phyloP scores from a whole-genome alignment of 2,888 invertebrate genomes.

The Drosophila rubida region DNA sequence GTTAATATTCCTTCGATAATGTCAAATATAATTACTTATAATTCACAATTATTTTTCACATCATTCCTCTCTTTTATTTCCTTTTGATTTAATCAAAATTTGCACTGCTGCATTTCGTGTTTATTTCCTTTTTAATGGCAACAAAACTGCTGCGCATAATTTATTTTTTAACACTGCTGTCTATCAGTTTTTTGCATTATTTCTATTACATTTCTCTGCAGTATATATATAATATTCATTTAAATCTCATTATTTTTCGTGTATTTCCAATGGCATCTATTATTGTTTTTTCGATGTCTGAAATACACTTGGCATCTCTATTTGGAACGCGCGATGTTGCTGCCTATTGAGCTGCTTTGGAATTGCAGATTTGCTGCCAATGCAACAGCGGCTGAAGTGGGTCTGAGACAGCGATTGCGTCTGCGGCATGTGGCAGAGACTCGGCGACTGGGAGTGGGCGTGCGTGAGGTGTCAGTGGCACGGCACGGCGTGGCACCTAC shows the following conservation, averaged over 20 bases:
- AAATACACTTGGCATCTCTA: constrained; percentile 3
- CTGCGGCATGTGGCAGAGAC: background rate
- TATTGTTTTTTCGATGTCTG: no score
- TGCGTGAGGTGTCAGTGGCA: constrained; percentile 72
- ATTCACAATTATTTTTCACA: no score
- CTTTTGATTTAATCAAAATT: no score
- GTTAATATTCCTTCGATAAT: no score
- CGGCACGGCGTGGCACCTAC: constrained; percentile 42
- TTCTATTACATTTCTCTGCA: no score
- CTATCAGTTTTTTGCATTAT: no score
- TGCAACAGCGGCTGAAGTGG: constrained; percentile 32
- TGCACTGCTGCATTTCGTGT: background rate
- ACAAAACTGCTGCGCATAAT: background rate
- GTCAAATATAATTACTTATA: no score
- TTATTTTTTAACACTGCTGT: background rate
- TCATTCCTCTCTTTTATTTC: background rate
- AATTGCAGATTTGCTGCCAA: constrained; percentile 59
- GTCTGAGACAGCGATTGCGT: background rate
- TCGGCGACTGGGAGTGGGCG: constrained; percentile 47
- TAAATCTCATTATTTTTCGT: no score
- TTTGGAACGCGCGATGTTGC: constrained; percentile 29
- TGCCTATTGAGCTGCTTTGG: constrained; percentile 19
- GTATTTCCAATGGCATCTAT: background rate
- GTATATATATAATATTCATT: no score
- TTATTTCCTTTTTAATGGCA: background rate